Evolutionary conservation across 2,797 vertebrate species (phyloP).

Genomic region (Fistularia tabacaria): DNA sequence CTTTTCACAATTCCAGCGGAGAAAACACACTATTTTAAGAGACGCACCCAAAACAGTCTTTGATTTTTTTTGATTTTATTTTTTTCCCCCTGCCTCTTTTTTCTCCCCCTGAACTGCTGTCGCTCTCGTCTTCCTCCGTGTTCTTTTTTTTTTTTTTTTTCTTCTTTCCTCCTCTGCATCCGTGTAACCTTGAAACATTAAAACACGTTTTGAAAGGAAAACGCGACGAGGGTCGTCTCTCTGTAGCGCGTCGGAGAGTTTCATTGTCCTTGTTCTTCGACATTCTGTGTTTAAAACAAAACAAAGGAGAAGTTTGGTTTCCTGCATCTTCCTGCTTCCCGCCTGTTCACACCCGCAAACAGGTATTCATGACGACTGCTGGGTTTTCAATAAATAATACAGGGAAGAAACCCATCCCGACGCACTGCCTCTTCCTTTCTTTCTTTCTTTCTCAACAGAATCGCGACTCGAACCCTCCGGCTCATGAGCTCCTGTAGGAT

Average conservation of each 20-base stretch:
- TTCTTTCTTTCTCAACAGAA: too few relatives aligned
- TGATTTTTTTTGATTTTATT: conserved; percentile 16
- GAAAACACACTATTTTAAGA: conserved; percentile 31
- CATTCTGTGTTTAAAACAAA: conserved; percentile 33
- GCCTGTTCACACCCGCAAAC: conserved; percentile 37
- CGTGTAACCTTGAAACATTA: conserved; percentile 50
- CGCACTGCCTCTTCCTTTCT: conserved; percentile 19
- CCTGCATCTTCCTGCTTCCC: conserved; percentile 29
- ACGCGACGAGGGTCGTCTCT: conserved; percentile 31
- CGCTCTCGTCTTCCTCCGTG: conserved; percentile 24
- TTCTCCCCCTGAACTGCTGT: background rate
- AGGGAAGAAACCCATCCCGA: conserved; percentile 35
- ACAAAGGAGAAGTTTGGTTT: conserved; percentile 56
- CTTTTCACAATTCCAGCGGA: conserved; percentile 37
- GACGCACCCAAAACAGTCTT: conserved; percentile 31
- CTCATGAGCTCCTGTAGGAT: too few relatives aligned
- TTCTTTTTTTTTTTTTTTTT: conserved; percentile 25
- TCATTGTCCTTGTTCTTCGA: conserved; percentile 15
- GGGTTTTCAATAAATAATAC: conserved; percentile 79
- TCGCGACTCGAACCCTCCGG: too few relatives aligned
- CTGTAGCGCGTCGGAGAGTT: conserved; percentile 51
- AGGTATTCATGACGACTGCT: conserved; percentile 60
- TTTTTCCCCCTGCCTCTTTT: conserved; percentile 31
- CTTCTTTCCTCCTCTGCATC: conserved; percentile 19
- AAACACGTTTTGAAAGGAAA: conserved; percentile 47